Evolutionary conservation across 1,140 invertebrate species (phyloP).

Genomic region (Trigoniulus corallinus): DNA sequence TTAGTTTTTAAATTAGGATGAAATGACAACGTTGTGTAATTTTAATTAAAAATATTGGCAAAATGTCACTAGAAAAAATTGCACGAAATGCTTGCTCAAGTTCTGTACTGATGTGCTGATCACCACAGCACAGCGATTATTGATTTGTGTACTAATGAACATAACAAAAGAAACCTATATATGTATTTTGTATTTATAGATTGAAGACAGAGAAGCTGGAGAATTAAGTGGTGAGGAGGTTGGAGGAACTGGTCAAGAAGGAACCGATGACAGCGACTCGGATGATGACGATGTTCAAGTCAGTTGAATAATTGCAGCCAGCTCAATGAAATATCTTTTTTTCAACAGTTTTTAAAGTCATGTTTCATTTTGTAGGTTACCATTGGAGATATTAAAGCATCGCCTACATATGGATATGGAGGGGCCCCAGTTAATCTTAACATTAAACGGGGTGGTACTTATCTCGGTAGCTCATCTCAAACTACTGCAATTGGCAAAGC

Average conservation of each 20-base stretch:
- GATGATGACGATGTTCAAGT: conserved; percentile 24
- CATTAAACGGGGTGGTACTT: conserved; percentile 15
- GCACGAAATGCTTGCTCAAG: no score
- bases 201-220: conserved; percentile 9
- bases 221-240: conserved; percentile 18
- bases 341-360: background rate
- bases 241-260: background rate
- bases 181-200: background rate
- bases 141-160: background rate
- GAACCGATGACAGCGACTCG: background rate
- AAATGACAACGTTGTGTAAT: no score
- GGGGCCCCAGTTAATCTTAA: conserved; percentile 16
- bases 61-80: no score
- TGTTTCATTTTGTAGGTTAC: conserved; percentile 12
- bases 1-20: no score
- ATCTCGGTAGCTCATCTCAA: conserved; percentile 9
- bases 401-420: conserved; percentile 19
- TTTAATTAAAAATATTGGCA: no score
- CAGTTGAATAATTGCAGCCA: background rate
- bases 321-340: no score
- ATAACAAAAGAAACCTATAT: background rate
- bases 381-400: conserved; percentile 23
- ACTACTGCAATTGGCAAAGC: background rate
- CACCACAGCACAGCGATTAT: background rate
- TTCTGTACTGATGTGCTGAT: background rate